phyloP scores from a whole-genome alignment of 2,888 invertebrate species.

The Oligia strigilis region DNA sequence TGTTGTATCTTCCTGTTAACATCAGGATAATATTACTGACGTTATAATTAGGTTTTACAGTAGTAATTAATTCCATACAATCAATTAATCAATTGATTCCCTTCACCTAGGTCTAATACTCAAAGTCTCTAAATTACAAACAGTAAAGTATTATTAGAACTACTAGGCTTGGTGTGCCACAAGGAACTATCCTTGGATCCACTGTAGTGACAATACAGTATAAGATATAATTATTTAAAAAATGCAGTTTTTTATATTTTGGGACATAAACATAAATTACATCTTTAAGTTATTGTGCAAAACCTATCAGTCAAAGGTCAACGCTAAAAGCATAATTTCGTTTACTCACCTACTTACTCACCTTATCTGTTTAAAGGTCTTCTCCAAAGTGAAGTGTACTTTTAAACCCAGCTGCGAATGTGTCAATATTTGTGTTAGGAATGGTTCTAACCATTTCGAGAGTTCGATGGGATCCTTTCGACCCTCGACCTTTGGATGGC shows the following conservation, averaged over 20 bases:
- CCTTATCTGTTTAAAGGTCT: slow-evolving; percentile 16
- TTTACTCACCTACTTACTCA: slow-evolving; percentile 14
- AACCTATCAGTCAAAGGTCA: neutral
- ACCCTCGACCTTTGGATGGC: slow-evolving; percentile 42
- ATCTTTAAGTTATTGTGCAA: neutral
- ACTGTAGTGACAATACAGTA: neutral
- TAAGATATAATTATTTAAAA: neutral
- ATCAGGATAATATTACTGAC: neutral
- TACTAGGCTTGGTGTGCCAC: neutral
- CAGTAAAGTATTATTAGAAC: neutral
- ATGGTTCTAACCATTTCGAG: slow-evolving; percentile 43
- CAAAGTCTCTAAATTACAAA: neutral
- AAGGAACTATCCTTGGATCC: neutral
- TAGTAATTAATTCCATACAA: neutral
- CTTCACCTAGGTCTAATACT: neutral
- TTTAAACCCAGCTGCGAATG: slow-evolving; percentile 39
- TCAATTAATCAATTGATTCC: neutral
- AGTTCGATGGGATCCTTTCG: slow-evolving; percentile 20
- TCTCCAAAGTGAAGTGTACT: slow-evolving; percentile 30
- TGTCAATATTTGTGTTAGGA: slow-evolving; percentile 54
- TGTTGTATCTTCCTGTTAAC: slow-evolving; percentile 4
- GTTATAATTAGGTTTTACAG: neutral
- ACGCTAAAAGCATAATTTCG: neutral
- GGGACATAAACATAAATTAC: neutral
- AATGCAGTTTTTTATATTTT: neutral